Evolutionary conservation across 2,797 vertebrate species (phyloP).

Genomic region (Liasis olivaceus): DNA sequence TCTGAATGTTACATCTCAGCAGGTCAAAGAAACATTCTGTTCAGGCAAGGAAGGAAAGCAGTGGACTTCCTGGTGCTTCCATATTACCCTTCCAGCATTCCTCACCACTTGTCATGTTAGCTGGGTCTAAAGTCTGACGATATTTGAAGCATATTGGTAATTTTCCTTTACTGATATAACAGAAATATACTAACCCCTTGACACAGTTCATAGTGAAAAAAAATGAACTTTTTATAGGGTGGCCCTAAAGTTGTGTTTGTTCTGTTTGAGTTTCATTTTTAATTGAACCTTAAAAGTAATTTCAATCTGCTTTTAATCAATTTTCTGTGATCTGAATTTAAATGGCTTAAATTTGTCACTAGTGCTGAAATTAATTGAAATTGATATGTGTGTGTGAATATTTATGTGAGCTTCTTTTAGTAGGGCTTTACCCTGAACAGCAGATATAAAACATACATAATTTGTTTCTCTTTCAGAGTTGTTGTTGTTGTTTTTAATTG

Average conservation of each 20-base stretch:
- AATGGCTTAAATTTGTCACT: too few species aligned
- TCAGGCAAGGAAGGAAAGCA: not conserved
- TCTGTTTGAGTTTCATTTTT: not conserved
- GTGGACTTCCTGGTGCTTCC: not conserved
- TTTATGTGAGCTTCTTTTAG: not conserved
- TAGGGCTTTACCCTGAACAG: not conserved
- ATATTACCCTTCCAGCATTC: not conserved
- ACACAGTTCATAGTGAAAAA: not conserved
- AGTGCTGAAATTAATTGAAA: not conserved
- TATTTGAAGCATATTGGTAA: not conserved
- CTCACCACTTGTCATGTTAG: not conserved
- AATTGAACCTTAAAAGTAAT: not conserved
- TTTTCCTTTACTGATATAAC: not conserved
- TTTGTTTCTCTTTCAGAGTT: not conserved
- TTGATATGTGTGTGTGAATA: not conserved
- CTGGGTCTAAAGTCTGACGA: not conserved
- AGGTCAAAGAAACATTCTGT: not conserved
- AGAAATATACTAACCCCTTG: not conserved
- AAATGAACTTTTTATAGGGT: not conserved
- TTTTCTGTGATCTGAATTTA: too few species aligned
- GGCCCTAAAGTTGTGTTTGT: not conserved
- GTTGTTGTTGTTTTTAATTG: not conserved
- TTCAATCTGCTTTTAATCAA: too few species aligned
- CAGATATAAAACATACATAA: not conserved
- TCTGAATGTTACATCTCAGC: not conserved